Evolutionary conservation across 2,797 vertebrate genomes (phyloP), one percentile per base, ranked within the genome.

Genomic region (Schizothorax lantsangensis): DNA sequence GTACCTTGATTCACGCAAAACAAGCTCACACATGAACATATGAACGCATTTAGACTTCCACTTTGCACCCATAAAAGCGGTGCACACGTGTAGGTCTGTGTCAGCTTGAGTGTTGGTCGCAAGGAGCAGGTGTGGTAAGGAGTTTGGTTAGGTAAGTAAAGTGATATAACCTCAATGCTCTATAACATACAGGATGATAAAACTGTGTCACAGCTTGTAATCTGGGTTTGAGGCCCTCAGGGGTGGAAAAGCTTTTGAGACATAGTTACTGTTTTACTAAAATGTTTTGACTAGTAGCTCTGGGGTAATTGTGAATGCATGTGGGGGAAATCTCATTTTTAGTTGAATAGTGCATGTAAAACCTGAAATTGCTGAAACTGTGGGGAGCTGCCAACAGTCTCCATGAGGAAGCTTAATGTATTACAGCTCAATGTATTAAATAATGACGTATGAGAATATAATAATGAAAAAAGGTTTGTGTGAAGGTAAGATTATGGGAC

Each of bases 1-100:
- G 86, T 83, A 84, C 79, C 81, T 92, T 68, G 81, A 75, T 92
- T 92, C 91, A 93, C 79, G 84, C 84, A 23, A 83, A 52, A 72
- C 84, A 84, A 77, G 81, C 79, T 69, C 45, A 62, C 64, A 79
- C 79, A 52, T 4, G 84, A 62, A 74, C 23, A 64, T 26, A 83
- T 30, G 40, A 66, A n/a, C 47, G 49, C 72, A 54, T 47, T 79
- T 40, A 79, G n/a, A 54, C 71, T 38, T 73, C 30, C 54, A 45
- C 38, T 23, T 12, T 14, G 45, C 19, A 64, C 14, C 19, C 52
- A 79, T 71, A 84, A 66, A 52, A 40, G 45, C 1, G 8, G 47
- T 84, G 45, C 52, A n/a, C 15, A 14, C 68, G 23, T 79, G n/a
- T n/a, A 57, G 47, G 62, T 81, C 68, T 79, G 38, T 83, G n/a